Evolutionary conservation across 2,113 vertebrate genomes (phyloP).

Genomic region (Lepus americanus): DNA sequence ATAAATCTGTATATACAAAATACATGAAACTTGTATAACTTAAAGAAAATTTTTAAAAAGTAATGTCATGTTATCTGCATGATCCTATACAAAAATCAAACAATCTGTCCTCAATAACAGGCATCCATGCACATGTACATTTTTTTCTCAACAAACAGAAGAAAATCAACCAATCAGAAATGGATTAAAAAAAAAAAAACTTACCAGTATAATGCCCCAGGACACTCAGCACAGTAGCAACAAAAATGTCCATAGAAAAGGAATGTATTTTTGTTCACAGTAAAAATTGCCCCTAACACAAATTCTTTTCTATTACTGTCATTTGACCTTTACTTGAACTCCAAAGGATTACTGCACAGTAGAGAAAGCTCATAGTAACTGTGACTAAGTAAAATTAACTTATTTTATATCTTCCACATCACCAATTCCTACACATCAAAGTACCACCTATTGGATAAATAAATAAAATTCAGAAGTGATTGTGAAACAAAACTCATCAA

Average conservation of each 20-base stretch:
- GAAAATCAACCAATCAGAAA: background rate
- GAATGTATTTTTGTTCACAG: conserved; percentile 12
- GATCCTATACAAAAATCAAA: background rate
- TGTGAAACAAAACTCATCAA: conserved; percentile 54
- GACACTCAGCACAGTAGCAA: background rate
- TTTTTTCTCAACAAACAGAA: background rate
- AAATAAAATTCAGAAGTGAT: background rate
- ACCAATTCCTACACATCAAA: conserved; percentile 43
- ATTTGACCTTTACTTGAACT: conserved; percentile 18
- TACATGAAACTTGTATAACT: too few relatives aligned
- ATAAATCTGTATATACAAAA: too few relatives aligned
- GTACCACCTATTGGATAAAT: background rate
- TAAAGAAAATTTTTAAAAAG: background rate
- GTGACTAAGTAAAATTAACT: conserved; percentile 32
- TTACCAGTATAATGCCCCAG: background rate
- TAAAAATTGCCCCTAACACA: background rate
- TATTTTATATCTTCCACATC: conserved; percentile 33
- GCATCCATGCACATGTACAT: background rate
- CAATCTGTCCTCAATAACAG: background rate
- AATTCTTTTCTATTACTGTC: background rate
- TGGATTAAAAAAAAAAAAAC: conserved; percentile 9
- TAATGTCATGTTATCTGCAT: background rate
- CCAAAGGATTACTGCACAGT: background rate
- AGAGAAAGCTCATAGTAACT: conserved; percentile 5
- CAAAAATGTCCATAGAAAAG: background rate